A percentile compares a stretch with the other conserved stretches of the same genome.
Evolutionary conservation across 2,888 invertebrate genomes (phyloP).

Genomic region (Pseudeuparius sepicola): DNA sequence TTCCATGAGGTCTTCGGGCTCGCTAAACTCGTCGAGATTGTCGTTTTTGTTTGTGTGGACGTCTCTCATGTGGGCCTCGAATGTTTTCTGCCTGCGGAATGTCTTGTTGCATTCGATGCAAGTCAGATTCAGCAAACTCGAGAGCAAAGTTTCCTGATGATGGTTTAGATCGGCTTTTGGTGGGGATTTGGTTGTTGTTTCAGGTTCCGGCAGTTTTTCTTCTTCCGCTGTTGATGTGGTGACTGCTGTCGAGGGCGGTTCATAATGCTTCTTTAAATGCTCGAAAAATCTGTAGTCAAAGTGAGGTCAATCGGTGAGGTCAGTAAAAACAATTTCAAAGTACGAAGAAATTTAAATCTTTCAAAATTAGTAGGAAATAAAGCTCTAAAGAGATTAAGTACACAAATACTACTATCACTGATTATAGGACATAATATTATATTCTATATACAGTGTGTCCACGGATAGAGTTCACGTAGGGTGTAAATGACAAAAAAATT

Average conservation of each 20-base stretch:
- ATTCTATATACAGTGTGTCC: too few species aligned
- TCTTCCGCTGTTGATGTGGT: not conserved
- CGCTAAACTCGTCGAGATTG: conserved; percentile 64
- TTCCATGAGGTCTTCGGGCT: conserved; percentile 78
- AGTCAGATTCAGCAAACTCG: conserved; percentile 33
- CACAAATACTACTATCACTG: too few species aligned
- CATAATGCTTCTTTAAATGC: conserved; percentile 75
- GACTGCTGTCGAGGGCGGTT: conserved; percentile 39
- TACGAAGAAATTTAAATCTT: too few species aligned
- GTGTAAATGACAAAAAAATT: too few species aligned
- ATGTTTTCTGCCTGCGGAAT: conserved; percentile 53
- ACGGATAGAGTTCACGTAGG: too few species aligned
- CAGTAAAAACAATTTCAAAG: too few species aligned
- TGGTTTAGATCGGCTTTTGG: conserved; percentile 18
- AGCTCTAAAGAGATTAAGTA: too few species aligned
- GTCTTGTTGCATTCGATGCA: conserved; percentile 43
- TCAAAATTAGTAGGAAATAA: too few species aligned
- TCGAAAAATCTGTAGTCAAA: conserved; percentile 56
- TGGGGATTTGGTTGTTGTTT: conserved; percentile 11
- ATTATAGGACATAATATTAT: too few species aligned
- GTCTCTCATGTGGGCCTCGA: conserved; percentile 51
- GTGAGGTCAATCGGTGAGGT: too few species aligned
- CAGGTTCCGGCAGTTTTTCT: conserved; percentile 5
- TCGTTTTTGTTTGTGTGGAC: conserved; percentile 42
- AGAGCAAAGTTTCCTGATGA: conserved; percentile 29